Base-by-base conservation (phyloP, 2,113 vertebrate species). In the Glaucidium brasilianum region DNA sequence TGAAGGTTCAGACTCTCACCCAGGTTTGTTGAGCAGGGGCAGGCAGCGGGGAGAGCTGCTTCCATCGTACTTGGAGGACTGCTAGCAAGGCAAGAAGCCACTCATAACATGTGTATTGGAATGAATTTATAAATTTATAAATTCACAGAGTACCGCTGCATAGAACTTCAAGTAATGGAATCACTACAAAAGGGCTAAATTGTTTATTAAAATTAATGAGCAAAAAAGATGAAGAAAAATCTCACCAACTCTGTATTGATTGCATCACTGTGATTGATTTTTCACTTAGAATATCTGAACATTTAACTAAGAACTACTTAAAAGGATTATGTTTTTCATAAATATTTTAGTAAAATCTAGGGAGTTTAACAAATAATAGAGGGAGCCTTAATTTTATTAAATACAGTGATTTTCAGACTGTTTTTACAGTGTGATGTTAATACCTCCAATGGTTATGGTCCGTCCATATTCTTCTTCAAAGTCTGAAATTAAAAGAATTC, bases 91-190 rank as follows among this genome's bases (percentile, higher is more conserved):
- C 41, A n/a, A 68, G n/a, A 41, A 77, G 32, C 29, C 21, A 7
- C 8, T 17, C 16, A 4, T 4, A 34, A 19, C 17, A 5, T 2
- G 25, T 1, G 6, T 30, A 4, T 2, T 9, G n/a, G 39, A 32
- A 77, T 4, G 32, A 32, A 77, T 41, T 18, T 18, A 15, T 5
- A 35, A 27, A 77, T 41, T 18, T 18, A 15, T 27, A 41, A 30
- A 29, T 27, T 37, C 49, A 56, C 41, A 27, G 25, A 29, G 32
- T 10, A 12, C 9, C 29, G 25, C 81, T 39, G 66, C 5, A 5
- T 15, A 52, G 39, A 66, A 26, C 11, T 11, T n/a, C 23, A 18
- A 30, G 58, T 11, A 34, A 45, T 4, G 21, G 45, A 32, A 25
- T 23, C 13, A 2, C 14, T 47, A 45, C n/a, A 49, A 35, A 49